phyloP scores from a whole-genome alignment of 2,888 invertebrate genomes.

The Meghimatium bilineatum region DNA sequence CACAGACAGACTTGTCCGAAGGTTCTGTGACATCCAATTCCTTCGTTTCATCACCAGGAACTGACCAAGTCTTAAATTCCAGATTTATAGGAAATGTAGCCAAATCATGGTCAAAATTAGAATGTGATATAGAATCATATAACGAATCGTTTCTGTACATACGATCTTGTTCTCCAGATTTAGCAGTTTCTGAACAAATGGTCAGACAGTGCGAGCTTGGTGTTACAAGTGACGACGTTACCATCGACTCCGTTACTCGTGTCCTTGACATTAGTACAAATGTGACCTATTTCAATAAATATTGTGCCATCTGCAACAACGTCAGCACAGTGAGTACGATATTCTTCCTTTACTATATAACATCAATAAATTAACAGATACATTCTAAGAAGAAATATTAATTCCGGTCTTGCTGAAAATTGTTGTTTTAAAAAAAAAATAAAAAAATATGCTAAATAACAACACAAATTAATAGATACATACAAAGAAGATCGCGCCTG shows the following conservation, averaged over 20 bases:
- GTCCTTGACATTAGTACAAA: background rate
- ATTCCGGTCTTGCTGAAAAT: no score
- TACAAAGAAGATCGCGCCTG: no score
- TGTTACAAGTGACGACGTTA: background rate
- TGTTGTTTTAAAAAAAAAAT: no score
- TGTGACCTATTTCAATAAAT: slow-evolving; percentile 11
- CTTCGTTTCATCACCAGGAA: background rate
- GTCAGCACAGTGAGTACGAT: no score
- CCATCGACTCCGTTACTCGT: background rate
- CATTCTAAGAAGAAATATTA: no score
- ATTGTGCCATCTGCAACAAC: slow-evolving; percentile 23
- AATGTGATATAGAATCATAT: background rate
- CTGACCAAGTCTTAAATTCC: background rate
- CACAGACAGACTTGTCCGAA: background rate
- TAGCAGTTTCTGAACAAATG: background rate
- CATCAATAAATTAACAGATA: no score
- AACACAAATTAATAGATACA: no score
- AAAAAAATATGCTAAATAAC: no score
- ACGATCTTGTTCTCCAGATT: background rate
- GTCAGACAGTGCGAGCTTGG: background rate
- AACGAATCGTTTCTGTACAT: background rate
- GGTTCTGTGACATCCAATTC: background rate
- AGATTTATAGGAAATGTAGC: background rate
- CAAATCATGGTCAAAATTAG: background rate
- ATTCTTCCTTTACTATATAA: no score